Conservation (phyloP, 2,113 vertebrate species). For the Chroicocephalus ridibundus region DNA sequence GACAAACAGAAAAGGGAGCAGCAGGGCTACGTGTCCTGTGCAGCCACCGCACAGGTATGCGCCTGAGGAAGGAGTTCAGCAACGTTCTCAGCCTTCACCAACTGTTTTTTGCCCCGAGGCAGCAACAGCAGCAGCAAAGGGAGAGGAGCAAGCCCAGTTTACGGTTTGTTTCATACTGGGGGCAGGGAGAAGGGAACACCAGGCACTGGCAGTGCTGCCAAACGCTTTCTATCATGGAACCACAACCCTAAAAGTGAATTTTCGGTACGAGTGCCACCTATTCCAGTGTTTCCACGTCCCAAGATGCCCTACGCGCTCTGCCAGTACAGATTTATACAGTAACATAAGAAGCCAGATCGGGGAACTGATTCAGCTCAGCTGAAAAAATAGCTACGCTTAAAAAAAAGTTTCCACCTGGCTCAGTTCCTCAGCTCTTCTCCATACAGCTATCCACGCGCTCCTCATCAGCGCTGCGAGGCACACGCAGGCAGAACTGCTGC, state of each 20-base stretch:
- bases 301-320: background rate
- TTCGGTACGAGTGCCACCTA: background rate
- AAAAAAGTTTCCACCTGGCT: background rate
- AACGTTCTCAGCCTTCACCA: rapidly evolving
- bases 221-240: background rate
- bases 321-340: background rate
- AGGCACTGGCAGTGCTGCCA: background rate
- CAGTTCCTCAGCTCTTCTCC: background rate
- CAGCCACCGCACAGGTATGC: background rate
- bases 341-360: background rate
- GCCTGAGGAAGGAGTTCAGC: background rate
- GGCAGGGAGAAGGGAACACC: background rate
- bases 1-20: background rate
- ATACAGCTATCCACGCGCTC: background rate
- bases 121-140: background rate
- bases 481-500: background rate
- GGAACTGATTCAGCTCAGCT: background rate
- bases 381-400: background rate
- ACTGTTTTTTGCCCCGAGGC: background rate
- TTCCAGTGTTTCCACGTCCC: background rate
- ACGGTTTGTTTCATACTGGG: background rate
- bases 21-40: background rate
- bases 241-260: background rate
- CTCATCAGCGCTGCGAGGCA: background rate
- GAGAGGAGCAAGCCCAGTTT: background rate